These are phyloP conservation scores for Scaptomyza montana DNA, from an alignment of 1,140 invertebrate species.

Conservation along the genomic window DNA sequence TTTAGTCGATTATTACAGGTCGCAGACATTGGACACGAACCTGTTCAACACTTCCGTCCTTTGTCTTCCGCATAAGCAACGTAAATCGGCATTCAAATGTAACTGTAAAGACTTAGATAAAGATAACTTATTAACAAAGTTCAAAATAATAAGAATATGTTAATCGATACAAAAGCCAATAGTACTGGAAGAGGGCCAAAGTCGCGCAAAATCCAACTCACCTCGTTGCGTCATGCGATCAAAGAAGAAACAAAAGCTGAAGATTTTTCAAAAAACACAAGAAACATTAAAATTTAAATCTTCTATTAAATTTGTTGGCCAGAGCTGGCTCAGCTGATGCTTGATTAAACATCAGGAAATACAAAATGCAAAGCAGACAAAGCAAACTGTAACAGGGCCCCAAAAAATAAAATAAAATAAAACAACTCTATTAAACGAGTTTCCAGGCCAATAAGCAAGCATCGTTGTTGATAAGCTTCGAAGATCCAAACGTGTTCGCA, in stretches of 20 bases:
- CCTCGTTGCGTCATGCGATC: slow-evolving; percentile 53
- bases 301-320: slow-evolving; percentile 43
- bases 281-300: slow-evolving; percentile 46
- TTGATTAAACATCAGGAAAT: slow-evolving; percentile 80
- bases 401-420: slow-evolving; percentile 10
- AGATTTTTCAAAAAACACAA: not conserved
- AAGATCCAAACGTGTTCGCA: slow-evolving; percentile 59
- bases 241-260: slow-evolving; percentile 35
- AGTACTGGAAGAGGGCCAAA: slow-evolving; percentile 67
- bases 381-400: slow-evolving; percentile 78
- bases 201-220: slow-evolving; percentile 68
- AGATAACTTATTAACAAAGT: slow-evolving; percentile 10
- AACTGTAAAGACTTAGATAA: slow-evolving; percentile 66
- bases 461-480: slow-evolving; percentile 60
- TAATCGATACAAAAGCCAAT: slow-evolving; percentile 68
- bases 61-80: slow-evolving; percentile 57
- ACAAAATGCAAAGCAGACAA: slow-evolving; percentile 75
- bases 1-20: slow-evolving; percentile 19
- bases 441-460: slow-evolving; percentile 44
- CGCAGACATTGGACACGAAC: slow-evolving; percentile 33
- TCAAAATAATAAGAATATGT: slow-evolving; percentile 71
- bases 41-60: slow-evolving; percentile 50
- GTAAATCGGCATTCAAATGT: slow-evolving; percentile 37
- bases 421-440: slow-evolving; percentile 52
- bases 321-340: slow-evolving; percentile 36